phyloP scores from a whole-genome alignment of 2,797 vertebrate species.

The Anas bernieri region DNA sequence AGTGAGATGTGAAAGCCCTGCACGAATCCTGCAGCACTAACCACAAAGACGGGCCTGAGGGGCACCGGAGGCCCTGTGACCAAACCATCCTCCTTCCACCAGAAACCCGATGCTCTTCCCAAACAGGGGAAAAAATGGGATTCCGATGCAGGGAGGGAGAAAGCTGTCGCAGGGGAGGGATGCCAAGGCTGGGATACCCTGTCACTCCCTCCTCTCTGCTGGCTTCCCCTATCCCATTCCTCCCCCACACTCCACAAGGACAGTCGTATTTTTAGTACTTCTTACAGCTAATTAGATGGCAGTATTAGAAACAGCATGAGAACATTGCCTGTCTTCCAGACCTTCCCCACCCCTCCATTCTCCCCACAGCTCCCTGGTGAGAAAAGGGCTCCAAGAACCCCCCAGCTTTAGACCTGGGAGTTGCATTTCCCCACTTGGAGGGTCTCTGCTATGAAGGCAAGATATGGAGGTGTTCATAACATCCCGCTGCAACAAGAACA shows the following conservation, averaged over 20 bases:
- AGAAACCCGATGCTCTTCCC: neutral
- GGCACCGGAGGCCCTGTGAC: neutral
- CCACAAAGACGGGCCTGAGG: neutral
- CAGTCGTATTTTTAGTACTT: neutral
- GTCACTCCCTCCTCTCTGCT: neutral
- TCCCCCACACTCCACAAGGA: neutral
- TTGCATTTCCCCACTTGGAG: neutral
- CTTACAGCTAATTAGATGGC: slow-evolving; percentile 6
- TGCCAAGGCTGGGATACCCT: slow-evolving; percentile 22
- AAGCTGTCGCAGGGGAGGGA: neutral
- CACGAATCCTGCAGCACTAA: neutral
- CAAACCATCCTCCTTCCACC: neutral
- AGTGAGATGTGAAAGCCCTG: neutral
- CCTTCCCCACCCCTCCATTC: neutral
- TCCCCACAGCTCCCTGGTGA: slow-evolving; percentile 6
- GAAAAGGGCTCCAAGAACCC: neutral
- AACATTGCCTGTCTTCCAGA: slow-evolving; percentile 16
- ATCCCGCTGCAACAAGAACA: neutral
- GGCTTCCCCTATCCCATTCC: slow-evolving; percentile 1
- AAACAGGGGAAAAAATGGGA: neutral
- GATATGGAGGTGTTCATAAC: neutral
- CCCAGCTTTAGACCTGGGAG: slow-evolving; percentile 2
- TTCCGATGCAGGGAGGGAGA: neutral
- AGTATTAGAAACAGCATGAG: slow-evolving; percentile 40
- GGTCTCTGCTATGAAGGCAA: neutral